Conservation (phyloP, 1,140 invertebrate genomes). For the Scylla paramamosain region DNA sequence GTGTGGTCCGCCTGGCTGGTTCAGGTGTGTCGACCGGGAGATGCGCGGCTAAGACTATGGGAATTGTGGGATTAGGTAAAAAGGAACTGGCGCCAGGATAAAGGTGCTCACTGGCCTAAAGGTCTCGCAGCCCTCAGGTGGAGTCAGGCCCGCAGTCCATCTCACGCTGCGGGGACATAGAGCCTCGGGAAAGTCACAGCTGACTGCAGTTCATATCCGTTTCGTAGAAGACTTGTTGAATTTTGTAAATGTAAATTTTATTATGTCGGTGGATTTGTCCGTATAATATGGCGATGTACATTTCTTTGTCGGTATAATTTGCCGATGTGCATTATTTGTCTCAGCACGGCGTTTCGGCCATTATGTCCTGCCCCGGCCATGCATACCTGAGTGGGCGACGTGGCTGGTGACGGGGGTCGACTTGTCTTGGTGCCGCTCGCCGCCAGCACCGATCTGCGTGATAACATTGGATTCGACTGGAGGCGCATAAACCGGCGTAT, state of each 20-base stretch:
- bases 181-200: too few relatives aligned
- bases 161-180: too few relatives aligned
- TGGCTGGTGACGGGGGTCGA: neutral
- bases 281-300: neutral
- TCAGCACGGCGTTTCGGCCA: neutral
- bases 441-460: neutral
- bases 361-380: neutral
- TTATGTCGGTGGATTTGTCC: neutral
- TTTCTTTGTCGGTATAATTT: slow-evolving; percentile 8
- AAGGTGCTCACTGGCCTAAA: too few relatives aligned
- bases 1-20: neutral
- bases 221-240: neutral
- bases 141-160: too few relatives aligned
- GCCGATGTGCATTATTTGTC: neutral
- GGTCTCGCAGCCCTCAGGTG: too few relatives aligned
- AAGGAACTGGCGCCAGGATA: too few relatives aligned
- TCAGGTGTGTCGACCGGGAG: neutral
- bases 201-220: too few relatives aligned
- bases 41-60: too few relatives aligned
- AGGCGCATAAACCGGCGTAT: neutral
- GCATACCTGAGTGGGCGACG: neutral
- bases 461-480: neutral
- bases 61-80: too few relatives aligned
- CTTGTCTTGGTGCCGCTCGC: neutral
- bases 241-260: slow-evolving; percentile 25